phyloP scores from a whole-genome alignment of 2,888 invertebrate species.

The Dolichopus griseipennis region DNA sequence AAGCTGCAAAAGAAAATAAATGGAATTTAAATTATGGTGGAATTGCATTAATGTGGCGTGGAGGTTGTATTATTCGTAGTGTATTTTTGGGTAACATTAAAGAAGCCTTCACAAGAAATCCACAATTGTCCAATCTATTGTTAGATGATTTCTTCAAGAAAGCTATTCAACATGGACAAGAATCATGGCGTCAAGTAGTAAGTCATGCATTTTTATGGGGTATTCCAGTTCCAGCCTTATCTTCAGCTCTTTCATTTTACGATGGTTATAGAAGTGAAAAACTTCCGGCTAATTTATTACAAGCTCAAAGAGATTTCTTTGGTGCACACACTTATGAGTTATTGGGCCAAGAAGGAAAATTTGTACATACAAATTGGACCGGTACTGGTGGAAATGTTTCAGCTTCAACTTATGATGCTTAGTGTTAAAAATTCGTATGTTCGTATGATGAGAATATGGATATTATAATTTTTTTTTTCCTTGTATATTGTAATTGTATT shows the following conservation, averaged over 20 bases:
- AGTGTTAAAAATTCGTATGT: conserved; percentile 23
- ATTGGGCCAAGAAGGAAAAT: conserved; percentile 72
- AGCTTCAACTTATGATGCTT: conserved; percentile 82
- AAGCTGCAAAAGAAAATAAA: conserved; percentile 80
- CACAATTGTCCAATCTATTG: conserved; percentile 74
- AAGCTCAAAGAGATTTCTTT: conserved; percentile 97
- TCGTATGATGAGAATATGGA: no score
- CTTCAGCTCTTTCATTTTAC: conserved; percentile 91
- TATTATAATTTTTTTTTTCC: no score
- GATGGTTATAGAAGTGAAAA: conserved; percentile 85
- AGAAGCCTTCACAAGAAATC: conserved; percentile 83
- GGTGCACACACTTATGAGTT: conserved; percentile 98
- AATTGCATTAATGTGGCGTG: conserved; percentile 98
- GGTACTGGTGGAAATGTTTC: conserved; percentile 95
- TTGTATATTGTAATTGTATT: no score
- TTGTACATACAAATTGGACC: conserved; percentile 98
- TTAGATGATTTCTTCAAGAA: conserved; percentile 87
- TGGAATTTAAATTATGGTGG: conserved; percentile 98
- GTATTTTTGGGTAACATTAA: conserved; percentile 86
- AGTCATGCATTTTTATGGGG: conserved; percentile 62
- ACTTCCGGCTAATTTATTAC: conserved; percentile 90
- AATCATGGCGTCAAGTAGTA: conserved; percentile 78
- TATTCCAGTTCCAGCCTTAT: conserved; percentile 89
- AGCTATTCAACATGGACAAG: conserved; percentile 72
- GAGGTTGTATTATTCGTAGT: conserved; percentile 91